phyloP scores from a whole-genome alignment of 2,888 invertebrate species.

The Meiosimyza platycephala region DNA sequence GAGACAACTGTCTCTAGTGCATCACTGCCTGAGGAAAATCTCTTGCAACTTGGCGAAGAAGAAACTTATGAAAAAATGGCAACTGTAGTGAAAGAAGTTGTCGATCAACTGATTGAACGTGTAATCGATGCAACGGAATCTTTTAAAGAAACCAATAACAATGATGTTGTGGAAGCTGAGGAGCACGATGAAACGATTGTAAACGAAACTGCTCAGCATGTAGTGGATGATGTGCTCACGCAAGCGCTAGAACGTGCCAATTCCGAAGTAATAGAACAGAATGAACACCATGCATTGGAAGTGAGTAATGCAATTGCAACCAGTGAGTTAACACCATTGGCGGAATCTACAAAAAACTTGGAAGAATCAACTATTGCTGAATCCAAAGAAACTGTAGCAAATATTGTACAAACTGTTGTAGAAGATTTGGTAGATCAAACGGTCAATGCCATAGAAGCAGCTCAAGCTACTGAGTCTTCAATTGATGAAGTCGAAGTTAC shows the following conservation, averaged over 20 bases:
- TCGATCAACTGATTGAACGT: constrained; percentile 63
- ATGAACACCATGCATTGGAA: neutral
- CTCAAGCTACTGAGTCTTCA: neutral
- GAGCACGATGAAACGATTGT: constrained; percentile 38
- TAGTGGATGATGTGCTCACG: constrained; percentile 57
- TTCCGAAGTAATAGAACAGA: constrained; percentile 1
- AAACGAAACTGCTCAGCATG: constrained; percentile 52
- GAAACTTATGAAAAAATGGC: constrained; percentile 46
- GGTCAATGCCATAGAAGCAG: constrained; percentile 35
- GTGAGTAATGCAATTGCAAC: neutral
- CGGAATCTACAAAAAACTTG: neutral
- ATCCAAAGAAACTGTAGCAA: constrained; percentile 41
- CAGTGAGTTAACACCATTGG: neutral
- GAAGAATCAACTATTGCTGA: neutral
- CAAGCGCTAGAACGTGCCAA: constrained; percentile 52
- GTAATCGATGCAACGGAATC: constrained; percentile 53
- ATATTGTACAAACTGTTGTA: constrained; percentile 56
- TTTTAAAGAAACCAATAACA: constrained; percentile 52
- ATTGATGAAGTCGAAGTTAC: constrained; percentile 44
- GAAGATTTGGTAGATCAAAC: constrained; percentile 56
- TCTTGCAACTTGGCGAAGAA: constrained; percentile 41
- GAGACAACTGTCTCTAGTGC: constrained; percentile 50
- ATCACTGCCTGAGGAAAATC: constrained; percentile 48
- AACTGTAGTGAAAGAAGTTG: constrained; percentile 60
- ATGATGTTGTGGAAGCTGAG: constrained; percentile 44